Evolutionary conservation across 2,888 invertebrate species (phyloP), one percentile per base, ranked within the genome.

Genomic region (Stenoptilia bipunctidactyla): DNA sequence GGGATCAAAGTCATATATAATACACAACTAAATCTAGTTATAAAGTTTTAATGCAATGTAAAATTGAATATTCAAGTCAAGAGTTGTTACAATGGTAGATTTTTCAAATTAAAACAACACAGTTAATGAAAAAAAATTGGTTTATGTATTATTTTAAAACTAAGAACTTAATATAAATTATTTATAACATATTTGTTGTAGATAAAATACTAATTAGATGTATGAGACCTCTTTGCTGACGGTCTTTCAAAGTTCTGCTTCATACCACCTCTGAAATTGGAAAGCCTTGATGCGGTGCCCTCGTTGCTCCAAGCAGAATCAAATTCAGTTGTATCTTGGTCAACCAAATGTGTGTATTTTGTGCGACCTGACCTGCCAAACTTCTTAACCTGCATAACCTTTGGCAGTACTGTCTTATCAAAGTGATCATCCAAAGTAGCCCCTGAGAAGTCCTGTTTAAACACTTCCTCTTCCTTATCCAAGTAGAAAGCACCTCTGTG

Each of bases 341-440:
- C 98, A 0, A 99, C 98, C 61, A 99, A 85, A 80, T 99, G 99
- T 0, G 99, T 99, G 76, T 99, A 99, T 65, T 99, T 99, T 0
- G 99, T 98, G 39, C 99, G 89, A 3, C 98, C 98, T 38, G 98
- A 98, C 1, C 98, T 91, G 9, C 99, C 99, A 74, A 99, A 99
- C 83, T 99, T 98, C 84, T 99, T 99, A 34, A 99, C 99, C 89
- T 98, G 98, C 98, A 99, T 99, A 53, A 99, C 85, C 86, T 98
- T 98, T 1, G 99, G 99, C 46, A 99, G 72, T 51, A 98, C 94
- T 15, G 98, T 97, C 80, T 99, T 99, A 68, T 99, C 97, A 70
- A 99, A 99, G 72, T 98, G 97, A 88, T 99, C 99, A 58, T 99
- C 99, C 57, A 99, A 76, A 0, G 99, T 99, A 0, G 98, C 93